Evolutionary conservation across 2,888 invertebrate genomes (phyloP).

Genomic region (Phaonia tiefii): DNA sequence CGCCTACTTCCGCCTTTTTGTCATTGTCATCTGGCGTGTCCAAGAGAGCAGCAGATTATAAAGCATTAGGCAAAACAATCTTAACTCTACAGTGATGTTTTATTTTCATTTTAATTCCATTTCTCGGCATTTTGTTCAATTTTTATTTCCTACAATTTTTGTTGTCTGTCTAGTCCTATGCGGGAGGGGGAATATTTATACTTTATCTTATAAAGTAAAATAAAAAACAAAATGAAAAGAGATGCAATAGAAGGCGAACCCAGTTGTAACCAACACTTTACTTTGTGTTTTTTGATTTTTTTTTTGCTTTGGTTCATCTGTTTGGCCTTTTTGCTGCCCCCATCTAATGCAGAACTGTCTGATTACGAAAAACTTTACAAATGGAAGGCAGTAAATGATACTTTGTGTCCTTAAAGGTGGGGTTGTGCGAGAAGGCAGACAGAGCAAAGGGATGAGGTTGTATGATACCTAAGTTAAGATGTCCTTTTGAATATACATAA

Average conservation of each 20-base stretch:
- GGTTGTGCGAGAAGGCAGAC: no score
- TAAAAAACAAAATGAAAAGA: not conserved
- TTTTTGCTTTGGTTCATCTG: conserved; percentile 16
- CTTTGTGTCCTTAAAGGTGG: not conserved
- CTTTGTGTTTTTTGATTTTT: conserved; percentile 11
- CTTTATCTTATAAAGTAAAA: conserved; percentile 39
- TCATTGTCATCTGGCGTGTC: not conserved
- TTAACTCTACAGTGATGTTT: conserved; percentile 42
- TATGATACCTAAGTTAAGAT: not conserved
- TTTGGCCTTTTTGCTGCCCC: not conserved
- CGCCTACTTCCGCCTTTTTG: not conserved
- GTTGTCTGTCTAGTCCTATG: not conserved
- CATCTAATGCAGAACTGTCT: not conserved
- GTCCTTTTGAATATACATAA: not conserved
- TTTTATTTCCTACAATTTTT: not conserved
- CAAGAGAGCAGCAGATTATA: conserved; percentile 42
- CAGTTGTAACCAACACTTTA: conserved; percentile 20
- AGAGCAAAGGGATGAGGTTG: no score
- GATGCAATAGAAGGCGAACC: no score
- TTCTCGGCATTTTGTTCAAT: conserved; percentile 23
- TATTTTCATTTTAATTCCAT: conserved; percentile 22
- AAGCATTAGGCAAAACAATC: conserved; percentile 52
- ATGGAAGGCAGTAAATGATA: conserved; percentile 21
- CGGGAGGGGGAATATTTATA: conserved; percentile 17
- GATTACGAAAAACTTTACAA: conserved; percentile 24